Percentiles rank a stretch among this genome's conserved stretches.
Conservation (phyloP, 2,888 invertebrate genomes). For the Azorinus chamasolen region DNA sequence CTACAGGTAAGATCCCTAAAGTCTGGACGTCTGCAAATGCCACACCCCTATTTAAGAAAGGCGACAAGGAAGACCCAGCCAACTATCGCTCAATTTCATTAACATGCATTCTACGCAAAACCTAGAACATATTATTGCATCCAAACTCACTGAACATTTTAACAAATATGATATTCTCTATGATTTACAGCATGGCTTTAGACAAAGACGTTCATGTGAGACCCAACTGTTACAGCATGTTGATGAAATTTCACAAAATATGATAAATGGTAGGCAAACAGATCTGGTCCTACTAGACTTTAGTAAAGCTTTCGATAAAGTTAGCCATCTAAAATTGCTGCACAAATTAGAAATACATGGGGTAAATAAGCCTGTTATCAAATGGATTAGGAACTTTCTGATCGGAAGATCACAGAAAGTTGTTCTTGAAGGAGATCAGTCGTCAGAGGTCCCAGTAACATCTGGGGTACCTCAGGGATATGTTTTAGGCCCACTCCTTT, state of each 20-base stretch:
- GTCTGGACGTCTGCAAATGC: too few relatives aligned
- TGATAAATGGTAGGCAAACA: constrained; percentile 2
- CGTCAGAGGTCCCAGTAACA: neutral
- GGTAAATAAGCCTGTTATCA: constrained; percentile 1
- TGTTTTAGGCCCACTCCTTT: too few relatives aligned
- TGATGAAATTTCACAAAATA: constrained; percentile 1
- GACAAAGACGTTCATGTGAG: too few relatives aligned
- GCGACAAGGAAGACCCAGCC: neutral
- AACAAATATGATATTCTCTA: constrained; percentile 3
- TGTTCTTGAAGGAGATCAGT: neutral
- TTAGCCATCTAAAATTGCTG: too few relatives aligned
- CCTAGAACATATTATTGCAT: constrained; percentile 5
- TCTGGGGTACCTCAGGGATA: too few relatives aligned
- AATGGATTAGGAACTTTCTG: constrained; percentile 13
- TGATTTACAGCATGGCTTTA: too few relatives aligned
- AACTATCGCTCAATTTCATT: constrained; percentile 5
- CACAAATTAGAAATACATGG: neutral
- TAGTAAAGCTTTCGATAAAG: constrained; percentile 2
- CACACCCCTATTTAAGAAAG: constrained; percentile 4
- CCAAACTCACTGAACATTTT: constrained; percentile 5
- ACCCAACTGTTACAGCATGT: constrained; percentile 1
- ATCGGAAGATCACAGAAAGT: neutral
- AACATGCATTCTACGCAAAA: constrained; percentile 11
- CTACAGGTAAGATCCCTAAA: too few relatives aligned
- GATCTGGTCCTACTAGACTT: constrained; percentile 1